Base-by-base conservation (phyloP, 2,797 vertebrate genomes). In the Halcyon badia region DNA sequence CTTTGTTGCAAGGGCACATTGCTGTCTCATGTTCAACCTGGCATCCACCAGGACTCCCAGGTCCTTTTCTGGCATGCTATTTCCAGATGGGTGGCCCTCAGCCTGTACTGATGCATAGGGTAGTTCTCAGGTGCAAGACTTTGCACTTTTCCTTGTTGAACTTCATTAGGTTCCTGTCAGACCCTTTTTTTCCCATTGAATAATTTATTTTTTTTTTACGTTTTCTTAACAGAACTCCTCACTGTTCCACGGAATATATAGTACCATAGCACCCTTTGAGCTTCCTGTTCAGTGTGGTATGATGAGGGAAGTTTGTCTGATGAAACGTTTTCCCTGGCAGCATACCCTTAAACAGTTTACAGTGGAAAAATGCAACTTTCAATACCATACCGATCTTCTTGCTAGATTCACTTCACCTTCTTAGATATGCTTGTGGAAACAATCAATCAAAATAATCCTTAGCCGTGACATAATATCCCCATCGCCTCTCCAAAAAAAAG, bases 341-440 rank as follows among this genome's bases (percentile, higher is more conserved):
- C 19, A 69, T 19, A 35, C 62, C 58, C 81, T 87, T 91, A 84
- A 41, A 70, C 21, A 78, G 56, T 88, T 84, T 28, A 54, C 16
- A 22, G 14, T 68, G 68, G 56, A 89, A 95, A 95, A 95, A 93
- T 42, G 49, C 81, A 96, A 17, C 49, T 44, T 94, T 93, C 73
- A 73, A 83, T 84, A 80, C 14, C 2, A 1, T 44, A 94, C 72
- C 51, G 77, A 95, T 93, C 91, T 94, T 93, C 73, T 68, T 68
- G 73, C 31, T 66, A 28, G 30, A 65, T 81, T 83, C 60, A 81
- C 48, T 86, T 49, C 57, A 81, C 61, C 46, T 66, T 91, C n/a
- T 69, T 56, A 66, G 48, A 68, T 48, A 84, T 4, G 51, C 72
- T 2, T 71, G 41, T 54, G 31, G 66, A 86, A 81, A 90, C 64